Percentiles rank a stretch among this genome's conserved stretches.
phyloP scores from a whole-genome alignment of 2,113 vertebrate species.

The Mionectes macconnelli region DNA sequence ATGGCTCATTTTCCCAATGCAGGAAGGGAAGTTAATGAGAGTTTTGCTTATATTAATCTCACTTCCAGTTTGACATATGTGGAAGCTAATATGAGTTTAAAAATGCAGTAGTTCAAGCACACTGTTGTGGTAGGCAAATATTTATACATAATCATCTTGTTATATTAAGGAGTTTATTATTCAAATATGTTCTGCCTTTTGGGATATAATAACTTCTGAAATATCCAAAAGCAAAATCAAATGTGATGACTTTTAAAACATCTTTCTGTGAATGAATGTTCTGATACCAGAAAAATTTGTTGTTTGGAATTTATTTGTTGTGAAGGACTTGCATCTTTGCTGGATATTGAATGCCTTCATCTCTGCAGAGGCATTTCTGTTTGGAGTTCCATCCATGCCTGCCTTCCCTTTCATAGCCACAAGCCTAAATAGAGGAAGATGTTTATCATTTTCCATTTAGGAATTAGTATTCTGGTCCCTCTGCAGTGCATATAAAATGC shows the following conservation, averaged over 20 bases:
- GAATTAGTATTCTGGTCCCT: conserved; percentile 50
- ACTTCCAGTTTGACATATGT: conserved; percentile 1
- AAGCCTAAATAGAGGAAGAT: conserved; percentile 25
- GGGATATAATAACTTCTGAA: background rate
- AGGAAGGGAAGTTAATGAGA: conserved; percentile 16
- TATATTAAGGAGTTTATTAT: conserved; percentile 6
- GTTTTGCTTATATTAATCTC: background rate
- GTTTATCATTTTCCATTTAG: conserved; percentile 38
- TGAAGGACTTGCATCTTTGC: background rate
- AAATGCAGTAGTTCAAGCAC: conserved; percentile 2
- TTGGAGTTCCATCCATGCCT: background rate
- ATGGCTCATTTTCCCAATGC: background rate
- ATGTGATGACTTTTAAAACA: background rate
- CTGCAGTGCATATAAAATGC: conserved; percentile 16
- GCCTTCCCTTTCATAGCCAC: background rate
- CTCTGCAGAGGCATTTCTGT: background rate
- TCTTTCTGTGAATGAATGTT: background rate
- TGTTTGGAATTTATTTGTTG: background rate
- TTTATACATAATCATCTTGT: background rate
- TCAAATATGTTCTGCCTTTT: background rate
- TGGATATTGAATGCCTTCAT: background rate
- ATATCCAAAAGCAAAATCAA: background rate
- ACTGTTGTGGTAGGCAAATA: background rate
- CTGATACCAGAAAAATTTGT: background rate
- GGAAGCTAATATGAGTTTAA: background rate